Evolutionary conservation across 2,888 invertebrate species (phyloP).

Genomic region (Caradrina clavipalpis): DNA sequence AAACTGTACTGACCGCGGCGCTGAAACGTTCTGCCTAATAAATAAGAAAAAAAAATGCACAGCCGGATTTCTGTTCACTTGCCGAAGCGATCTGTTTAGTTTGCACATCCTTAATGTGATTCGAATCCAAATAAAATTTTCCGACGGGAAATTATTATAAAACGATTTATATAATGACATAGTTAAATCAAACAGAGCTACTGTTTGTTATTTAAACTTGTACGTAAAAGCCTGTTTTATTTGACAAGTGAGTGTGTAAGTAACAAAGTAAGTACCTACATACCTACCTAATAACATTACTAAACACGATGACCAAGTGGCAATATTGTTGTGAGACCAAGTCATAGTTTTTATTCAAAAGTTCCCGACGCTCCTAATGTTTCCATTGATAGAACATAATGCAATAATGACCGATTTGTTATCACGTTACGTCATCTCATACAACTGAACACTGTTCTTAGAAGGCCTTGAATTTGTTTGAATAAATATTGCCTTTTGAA

Average conservation of each 20-base stretch:
- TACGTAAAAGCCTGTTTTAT: not conserved
- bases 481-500: slow-evolving; percentile 9
- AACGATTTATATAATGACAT: slow-evolving; percentile 40
- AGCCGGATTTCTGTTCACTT: slow-evolving; percentile 40
- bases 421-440: slow-evolving; percentile 38
- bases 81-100: slow-evolving; percentile 29
- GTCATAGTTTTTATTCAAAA: slow-evolving; percentile 1
- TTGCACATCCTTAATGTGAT: slow-evolving; percentile 21
- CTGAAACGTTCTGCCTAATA: slow-evolving; percentile 75
- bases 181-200: not conserved
- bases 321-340: slow-evolving; percentile 5
- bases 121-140: slow-evolving; percentile 44
- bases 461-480: slow-evolving; percentile 33
- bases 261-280: not conserved
- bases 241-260: slow-evolving; percentile 1
- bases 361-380: slow-evolving; percentile 1
- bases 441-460: slow-evolving; percentile 35
- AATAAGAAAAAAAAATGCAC: slow-evolving; percentile 66
- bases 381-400: slow-evolving; percentile 28
- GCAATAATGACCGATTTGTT: slow-evolving; percentile 31
- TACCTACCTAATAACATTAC: not conserved
- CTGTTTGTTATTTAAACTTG: not conserved
- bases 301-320: not conserved
- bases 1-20: slow-evolving; percentile 68
- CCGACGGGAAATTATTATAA: slow-evolving; percentile 45